Evolutionary conservation across 2,113 vertebrate species (phyloP).

Genomic region (Lepisosteus osseus): DNA sequence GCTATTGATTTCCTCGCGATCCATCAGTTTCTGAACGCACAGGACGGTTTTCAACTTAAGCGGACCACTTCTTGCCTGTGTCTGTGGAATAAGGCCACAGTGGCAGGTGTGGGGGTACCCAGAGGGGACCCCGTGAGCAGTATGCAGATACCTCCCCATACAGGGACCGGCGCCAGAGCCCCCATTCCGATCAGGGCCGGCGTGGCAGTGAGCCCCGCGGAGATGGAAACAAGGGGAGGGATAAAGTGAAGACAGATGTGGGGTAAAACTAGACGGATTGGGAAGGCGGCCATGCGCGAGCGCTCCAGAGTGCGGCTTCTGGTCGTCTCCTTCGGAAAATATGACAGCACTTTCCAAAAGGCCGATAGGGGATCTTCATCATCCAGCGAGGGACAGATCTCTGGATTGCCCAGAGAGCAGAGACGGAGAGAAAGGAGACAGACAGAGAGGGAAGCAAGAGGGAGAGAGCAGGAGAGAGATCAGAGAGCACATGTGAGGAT

Average conservation of each 20-base stretch:
- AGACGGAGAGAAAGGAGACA: background rate
- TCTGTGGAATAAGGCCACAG: too few species aligned
- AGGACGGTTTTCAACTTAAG: too few species aligned
- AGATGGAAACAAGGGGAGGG: background rate
- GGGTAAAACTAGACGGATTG: background rate
- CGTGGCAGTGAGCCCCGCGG: too few species aligned
- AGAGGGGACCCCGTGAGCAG: too few species aligned
- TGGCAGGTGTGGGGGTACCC: too few species aligned
- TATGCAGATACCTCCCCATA: too few species aligned
- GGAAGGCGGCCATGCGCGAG: background rate
- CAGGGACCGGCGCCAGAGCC: too few species aligned
- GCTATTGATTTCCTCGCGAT: too few species aligned
- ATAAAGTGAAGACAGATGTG: background rate
- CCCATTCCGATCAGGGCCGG: too few species aligned
- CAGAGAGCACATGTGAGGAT: background rate
- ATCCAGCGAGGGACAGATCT: background rate
- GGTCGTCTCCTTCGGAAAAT: background rate
- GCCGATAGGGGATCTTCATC: background rate
- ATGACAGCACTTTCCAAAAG: background rate
- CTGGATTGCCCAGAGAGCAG: background rate
- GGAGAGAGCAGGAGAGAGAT: background rate
- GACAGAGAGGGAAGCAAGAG: background rate
- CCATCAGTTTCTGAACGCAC: too few species aligned
- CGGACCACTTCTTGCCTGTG: too few species aligned
- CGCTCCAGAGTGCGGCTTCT: constrained; percentile 5